Conservation (phyloP, 2,888 invertebrate species). For the Cyclophora punctaria region DNA sequence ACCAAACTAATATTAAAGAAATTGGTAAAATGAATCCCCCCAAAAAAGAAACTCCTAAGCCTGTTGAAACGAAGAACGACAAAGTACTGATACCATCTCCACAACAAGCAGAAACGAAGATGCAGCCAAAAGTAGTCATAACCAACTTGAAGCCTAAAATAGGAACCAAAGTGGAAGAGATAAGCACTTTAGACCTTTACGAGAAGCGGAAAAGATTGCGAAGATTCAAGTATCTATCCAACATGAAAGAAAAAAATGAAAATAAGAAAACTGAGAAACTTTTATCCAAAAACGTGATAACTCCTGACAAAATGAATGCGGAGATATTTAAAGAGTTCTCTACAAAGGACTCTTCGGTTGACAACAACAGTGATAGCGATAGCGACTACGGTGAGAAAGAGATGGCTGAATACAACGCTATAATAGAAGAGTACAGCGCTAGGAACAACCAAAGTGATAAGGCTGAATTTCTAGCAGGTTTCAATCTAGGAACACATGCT, state of each 20-base stretch:
- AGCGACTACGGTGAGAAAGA: slow-evolving; percentile 69
- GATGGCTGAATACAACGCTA: slow-evolving; percentile 59
- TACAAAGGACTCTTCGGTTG: slow-evolving; percentile 41
- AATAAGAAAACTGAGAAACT: slow-evolving; percentile 23
- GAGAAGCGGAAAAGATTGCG: slow-evolving; percentile 68
- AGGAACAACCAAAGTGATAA: slow-evolving; percentile 64
- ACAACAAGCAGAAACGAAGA: slow-evolving; percentile 55
- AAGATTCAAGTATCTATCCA: slow-evolving; percentile 52
- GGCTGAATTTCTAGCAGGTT: slow-evolving; percentile 76
- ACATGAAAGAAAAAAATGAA: slow-evolving; percentile 31
- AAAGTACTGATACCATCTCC: slow-evolving; percentile 56
- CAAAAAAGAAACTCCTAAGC: slow-evolving; percentile 21
- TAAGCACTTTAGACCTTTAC: slow-evolving; percentile 70
- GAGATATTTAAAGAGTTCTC: slow-evolving; percentile 60
- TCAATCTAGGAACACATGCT: slow-evolving; percentile 77
- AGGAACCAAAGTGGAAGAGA: slow-evolving; percentile 39
- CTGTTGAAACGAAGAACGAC: slow-evolving; percentile 44
- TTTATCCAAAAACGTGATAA: slow-evolving; percentile 41
- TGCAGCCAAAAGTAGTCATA: slow-evolving; percentile 57
- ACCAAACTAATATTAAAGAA: slow-evolving; percentile 34
- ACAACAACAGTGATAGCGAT: slow-evolving; percentile 58
- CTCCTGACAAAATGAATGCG: slow-evolving; percentile 51
- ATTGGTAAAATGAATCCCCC: too few relatives aligned
- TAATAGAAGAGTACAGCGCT: slow-evolving; percentile 65
- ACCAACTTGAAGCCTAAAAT: slow-evolving; percentile 49